A percentile compares a stretch with the other conserved stretches of the same genome.
Evolutionary conservation across 2,888 invertebrate species (phyloP).

Genomic region (Drosophila mettleri): DNA sequence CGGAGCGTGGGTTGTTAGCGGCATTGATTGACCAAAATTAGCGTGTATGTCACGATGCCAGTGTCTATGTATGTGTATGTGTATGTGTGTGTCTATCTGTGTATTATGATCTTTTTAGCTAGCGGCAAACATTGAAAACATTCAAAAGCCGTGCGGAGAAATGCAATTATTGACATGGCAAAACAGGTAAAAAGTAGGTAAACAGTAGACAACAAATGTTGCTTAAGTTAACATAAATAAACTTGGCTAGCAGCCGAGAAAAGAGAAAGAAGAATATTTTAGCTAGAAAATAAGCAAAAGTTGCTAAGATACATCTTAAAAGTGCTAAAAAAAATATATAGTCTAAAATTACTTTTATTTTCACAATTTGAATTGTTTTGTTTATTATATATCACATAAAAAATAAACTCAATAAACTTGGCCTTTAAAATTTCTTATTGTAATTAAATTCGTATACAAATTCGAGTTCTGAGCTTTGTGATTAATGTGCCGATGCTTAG

Average conservation of each 20-base stretch:
- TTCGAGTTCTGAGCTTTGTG: not conserved
- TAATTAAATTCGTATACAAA: not conserved
- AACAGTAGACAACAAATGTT: not conserved
- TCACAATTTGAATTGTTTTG: too few relatives aligned
- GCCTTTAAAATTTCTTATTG: not conserved
- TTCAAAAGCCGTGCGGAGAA: not conserved
- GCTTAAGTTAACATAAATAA: not conserved
- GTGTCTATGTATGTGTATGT: slow-evolving; percentile 8
- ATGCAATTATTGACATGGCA: slow-evolving; percentile 9
- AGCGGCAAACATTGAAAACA: slow-evolving; percentile 2
- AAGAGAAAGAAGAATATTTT: not conserved
- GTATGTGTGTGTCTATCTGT: slow-evolving; percentile 5
- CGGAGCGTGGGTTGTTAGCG: slow-evolving; percentile 62
- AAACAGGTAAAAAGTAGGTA: slow-evolving; percentile 10
- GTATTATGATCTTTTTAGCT: slow-evolving; percentile 1
- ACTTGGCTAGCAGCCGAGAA: not conserved
- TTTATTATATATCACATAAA: not conserved
- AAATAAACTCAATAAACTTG: not conserved
- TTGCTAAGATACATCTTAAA: too few relatives aligned
- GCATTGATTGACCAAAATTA: slow-evolving; percentile 77
- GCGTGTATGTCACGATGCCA: slow-evolving; percentile 20
- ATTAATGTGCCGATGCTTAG: slow-evolving; percentile 7
- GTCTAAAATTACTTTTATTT: too few relatives aligned
- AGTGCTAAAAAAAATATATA: too few relatives aligned
- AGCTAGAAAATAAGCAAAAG: too few relatives aligned